phyloP scores from a whole-genome alignment of 2,113 vertebrate species.

The Pampusana beccarii region DNA sequence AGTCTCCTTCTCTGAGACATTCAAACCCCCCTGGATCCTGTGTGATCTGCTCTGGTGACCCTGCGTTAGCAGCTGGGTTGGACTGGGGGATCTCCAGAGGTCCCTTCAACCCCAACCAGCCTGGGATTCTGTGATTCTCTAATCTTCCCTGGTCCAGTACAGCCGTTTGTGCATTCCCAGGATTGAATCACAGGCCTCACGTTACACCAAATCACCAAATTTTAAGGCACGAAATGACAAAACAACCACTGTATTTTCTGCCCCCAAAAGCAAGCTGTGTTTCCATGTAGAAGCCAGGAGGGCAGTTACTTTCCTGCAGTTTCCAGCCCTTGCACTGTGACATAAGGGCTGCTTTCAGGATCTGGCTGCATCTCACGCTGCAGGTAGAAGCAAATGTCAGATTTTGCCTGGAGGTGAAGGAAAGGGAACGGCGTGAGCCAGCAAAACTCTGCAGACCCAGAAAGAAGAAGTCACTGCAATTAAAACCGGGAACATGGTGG shows the following conservation, averaged over 20 bases:
- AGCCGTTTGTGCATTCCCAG: background rate
- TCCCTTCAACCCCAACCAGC: no score
- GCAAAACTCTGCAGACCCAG: background rate
- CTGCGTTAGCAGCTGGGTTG: no score
- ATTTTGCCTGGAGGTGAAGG: background rate
- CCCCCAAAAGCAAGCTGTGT: background rate
- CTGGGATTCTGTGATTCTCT: no score
- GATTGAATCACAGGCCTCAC: background rate
- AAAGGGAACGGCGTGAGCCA: accelerated
- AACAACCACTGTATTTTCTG: background rate
- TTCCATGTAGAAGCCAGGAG: background rate
- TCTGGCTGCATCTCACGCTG: background rate
- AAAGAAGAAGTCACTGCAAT: background rate
- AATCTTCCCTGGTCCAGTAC: accelerated
- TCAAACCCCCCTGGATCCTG: no score
- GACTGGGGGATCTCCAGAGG: no score
- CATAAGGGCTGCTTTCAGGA: background rate
- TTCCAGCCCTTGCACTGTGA: background rate
- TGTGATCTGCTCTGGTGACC: no score
- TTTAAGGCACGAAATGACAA: background rate
- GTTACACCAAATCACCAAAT: background rate
- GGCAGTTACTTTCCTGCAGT: background rate
- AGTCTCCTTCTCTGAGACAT: no score
- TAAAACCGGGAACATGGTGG: background rate
- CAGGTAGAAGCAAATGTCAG: background rate